Base-by-base conservation (phyloP, 1,140 invertebrate species). In the Diabrotica virgifera region DNA sequence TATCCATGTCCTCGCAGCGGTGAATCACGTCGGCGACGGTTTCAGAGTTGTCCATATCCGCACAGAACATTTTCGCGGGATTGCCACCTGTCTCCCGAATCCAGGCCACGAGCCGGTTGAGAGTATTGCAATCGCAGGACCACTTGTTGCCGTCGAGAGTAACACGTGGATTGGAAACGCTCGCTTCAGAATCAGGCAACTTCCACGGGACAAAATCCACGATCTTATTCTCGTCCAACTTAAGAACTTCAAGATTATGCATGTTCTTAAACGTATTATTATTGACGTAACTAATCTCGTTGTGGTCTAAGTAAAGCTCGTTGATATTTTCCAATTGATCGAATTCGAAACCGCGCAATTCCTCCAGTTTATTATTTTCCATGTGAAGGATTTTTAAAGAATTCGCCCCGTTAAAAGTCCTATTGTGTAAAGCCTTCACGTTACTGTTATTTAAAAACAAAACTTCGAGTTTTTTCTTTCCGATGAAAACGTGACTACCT, bases 401-500 rank as follows among this genome's bases (percentile, higher is more conserved):
- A 67, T 87, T 87, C 8, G 93, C 82, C 7, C 92, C 92, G 75
- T 89, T 92, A 77, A 95, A 94, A 10, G 91, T 92, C 75, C 90
- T 85, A 80, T 94, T 94, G 71, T 90, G 86, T n/a, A 95, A 86
- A 6, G 86, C 84, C 52, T 84, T 84, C 36, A 95, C 88, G 71
- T 89, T 88, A 65, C 90, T 92, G 72, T 90, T 88, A 78, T 95
- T 95, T 52, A 93, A 85, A 76, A 90, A 93, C 24, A 95, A 81
- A 24, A 92, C 86, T 77, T 89, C 86, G 36, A 95, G 82, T 80
- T 93, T 93, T 76, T 93, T 94, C 63, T 93, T 87, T 3, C 92
- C 92, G 67, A 95, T 92, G 76, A 95, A 94, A 4, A 92, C 88
- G 74, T 95, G 92, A 75, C 89, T 92, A 36, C 87, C 87, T 6